These are phyloP conservation scores for Accipiter virgatus DNA, from an alignment of 2,113 vertebrate species.

Conservation along the genomic window DNA sequence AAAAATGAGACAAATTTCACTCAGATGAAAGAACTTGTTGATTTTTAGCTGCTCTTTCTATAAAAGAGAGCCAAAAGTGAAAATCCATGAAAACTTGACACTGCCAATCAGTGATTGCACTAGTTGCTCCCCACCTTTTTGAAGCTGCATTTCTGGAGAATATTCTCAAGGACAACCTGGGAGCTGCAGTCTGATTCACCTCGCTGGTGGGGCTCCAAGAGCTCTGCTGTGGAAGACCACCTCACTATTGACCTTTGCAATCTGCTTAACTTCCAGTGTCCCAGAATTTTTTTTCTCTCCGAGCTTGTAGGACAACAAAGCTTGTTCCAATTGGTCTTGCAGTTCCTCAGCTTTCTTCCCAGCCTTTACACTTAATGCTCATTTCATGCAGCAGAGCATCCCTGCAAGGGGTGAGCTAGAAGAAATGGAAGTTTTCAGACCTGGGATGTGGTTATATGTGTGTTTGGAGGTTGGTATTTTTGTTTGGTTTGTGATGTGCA, in stretches of 20 bases:
- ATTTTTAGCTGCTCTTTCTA: not conserved
- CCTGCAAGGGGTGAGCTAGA: not conserved
- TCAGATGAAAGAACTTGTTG: not conserved
- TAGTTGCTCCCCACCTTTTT: not conserved
- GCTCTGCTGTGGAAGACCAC: not conserved
- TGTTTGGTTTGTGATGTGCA: not conserved
- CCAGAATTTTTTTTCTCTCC: not conserved
- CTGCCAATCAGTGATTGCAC: not conserved
- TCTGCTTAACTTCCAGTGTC: not conserved
- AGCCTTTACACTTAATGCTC: not conserved
- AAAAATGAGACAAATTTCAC: not conserved
- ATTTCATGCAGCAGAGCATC: not conserved
- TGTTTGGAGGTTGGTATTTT: not conserved
- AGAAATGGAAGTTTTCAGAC: not conserved
- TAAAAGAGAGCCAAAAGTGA: not conserved
- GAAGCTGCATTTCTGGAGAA: not conserved
- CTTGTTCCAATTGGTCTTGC: not conserved
- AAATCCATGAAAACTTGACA: not conserved
- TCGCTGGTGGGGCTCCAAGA: not conserved
- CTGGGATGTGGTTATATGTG: not conserved
- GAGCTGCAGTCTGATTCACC: not conserved
- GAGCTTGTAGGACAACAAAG: not conserved
- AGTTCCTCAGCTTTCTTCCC: not conserved
- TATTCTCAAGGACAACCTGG: not conserved
- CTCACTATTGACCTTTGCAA: not conserved